Evolutionary conservation across 2,888 invertebrate genomes (phyloP), one percentile per base, ranked within the genome.

Genomic region (Parelbella ahira): DNA sequence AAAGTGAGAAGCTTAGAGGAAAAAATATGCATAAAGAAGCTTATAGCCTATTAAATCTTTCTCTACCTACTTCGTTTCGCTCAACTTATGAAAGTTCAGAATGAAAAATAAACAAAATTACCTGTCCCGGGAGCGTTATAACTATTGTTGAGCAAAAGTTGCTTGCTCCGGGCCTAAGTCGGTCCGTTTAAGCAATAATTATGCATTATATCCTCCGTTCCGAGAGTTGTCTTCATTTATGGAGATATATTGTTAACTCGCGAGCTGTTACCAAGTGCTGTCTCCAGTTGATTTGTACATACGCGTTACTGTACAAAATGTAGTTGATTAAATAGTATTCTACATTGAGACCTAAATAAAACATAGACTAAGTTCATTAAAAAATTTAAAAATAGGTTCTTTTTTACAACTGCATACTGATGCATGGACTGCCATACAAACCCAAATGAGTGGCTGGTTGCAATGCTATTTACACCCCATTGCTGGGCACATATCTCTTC

Each of bases 211-310:
- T 53, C 63, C 58, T 54, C 41, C 51, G 45, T 60, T 57, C 57
- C 53, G 37, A 47, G 55, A 62, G 68, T 63, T 65, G 65, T 66
- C 63, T 65, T 64, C 69, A 58, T 70, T 71, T 68, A 75, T 71
- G 68, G 62, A 70, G 68, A 73, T 71, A 65, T 68, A 74, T 66
- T 53, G 59, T 64, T 60, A 66, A 58, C 69, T 56, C 43, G 56
- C 57, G 54, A 63, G 69, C 58, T 68, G n/a, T n/a, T n/a, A n/a
- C n/a, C n/a, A n/a, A n/a, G n/a, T n/a, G n/a, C n/a, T n/a, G n/a
- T n/a, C n/a, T n/a, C n/a, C n/a, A n/a, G n/a, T n/a, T n/a, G n/a
- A n/a, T n/a, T 49, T 44, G 39, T 47, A 47, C 44, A 44, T 53
- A 45, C 45, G 29, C 44, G 37, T 24, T 32, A 36, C 47, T n/a